Percentiles rank a stretch among this genome's conserved stretches.
phyloP scores from a whole-genome alignment of 2,113 vertebrate species.

The Amblyornis subalaris region DNA sequence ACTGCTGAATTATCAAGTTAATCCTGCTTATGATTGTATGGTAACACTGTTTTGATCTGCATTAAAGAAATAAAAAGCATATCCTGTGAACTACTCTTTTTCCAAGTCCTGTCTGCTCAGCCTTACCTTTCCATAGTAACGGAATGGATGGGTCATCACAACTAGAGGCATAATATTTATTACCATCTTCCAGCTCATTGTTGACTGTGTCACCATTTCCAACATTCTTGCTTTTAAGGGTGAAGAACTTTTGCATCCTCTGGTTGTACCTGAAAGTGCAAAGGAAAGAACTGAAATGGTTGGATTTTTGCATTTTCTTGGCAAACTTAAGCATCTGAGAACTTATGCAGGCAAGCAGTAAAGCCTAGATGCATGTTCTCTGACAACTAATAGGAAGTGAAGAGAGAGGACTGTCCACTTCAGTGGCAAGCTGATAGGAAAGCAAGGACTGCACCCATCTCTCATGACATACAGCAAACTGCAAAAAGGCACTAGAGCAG shows the following conservation, averaged over 20 bases:
- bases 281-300: neutral
- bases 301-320: neutral
- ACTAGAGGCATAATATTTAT: conserved; percentile 82
- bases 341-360: neutral
- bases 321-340: neutral
- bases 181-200: conserved; percentile 95
- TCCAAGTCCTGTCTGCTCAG: conserved; percentile 90
- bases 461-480: neutral
- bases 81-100: neutral
- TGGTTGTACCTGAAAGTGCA: conserved; percentile 83
- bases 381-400: neutral
- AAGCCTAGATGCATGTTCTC: neutral
- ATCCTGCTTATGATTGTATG: neutral
- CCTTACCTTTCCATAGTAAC: conserved; percentile 89
- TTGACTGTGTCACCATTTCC: conserved; percentile 87
- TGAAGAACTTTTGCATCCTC: conserved; percentile 84
- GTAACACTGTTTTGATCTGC: neutral
- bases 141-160: conserved; percentile 86
- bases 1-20: neutral
- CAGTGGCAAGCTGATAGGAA: neutral
- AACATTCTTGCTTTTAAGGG: conserved; percentile 80
- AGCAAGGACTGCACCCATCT: neutral
- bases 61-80: neutral
- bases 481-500: neutral
- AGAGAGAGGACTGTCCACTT: neutral